Evolutionary conservation across 1,140 invertebrate species (phyloP), one percentile per base, ranked within the genome.

Genomic region (Caenorhabditis briggsae): DNA sequence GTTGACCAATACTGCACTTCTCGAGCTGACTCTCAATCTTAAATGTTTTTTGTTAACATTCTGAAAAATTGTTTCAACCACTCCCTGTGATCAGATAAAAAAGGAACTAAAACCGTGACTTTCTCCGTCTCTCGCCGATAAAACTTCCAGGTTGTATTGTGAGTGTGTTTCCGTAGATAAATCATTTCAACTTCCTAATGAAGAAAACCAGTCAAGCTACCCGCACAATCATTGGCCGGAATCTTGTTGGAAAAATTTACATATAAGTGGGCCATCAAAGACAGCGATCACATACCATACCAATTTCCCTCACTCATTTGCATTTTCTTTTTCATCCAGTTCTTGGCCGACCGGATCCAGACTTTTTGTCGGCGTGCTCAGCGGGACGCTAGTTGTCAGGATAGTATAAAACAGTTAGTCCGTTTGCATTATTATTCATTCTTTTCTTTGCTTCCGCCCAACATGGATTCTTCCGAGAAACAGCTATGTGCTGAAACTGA

Each of bases 401-500:
- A 78, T 78, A 78, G 70, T 78, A 78, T 85, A 85, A 64, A 85
- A 65, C 65, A 20, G n/a, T 23, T 12, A 20, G 46, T 70, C 12
- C 3, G 64, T 48, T n/a, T 85, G 33, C 25, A 20, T 64, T 53
- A 33, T 48, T 48, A 84, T 84, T 84, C 58, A 84, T 50, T 58
- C 33, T 43, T 23, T 48, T 25, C 23, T 41, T 25, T 20, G 14
- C 33, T 12, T 48, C 70, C 9, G 23, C 33, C 12, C 46, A 43
- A 43, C 82, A 85, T 85, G 84, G 65, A 85, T 58, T 61, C 83
- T n/a, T 25, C 43, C 3, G 84, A 70, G n/a, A 64, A 53, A 23
- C 58, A 64, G 23, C 25, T 85, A 23, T 64, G 65, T 12, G 84
- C 61, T 53, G 87, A 88, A 58, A 86, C 88, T 1, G 50, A 82